phyloP scores from a whole-genome alignment of 1,140 invertebrate species.

The Cyclina sinensis region DNA sequence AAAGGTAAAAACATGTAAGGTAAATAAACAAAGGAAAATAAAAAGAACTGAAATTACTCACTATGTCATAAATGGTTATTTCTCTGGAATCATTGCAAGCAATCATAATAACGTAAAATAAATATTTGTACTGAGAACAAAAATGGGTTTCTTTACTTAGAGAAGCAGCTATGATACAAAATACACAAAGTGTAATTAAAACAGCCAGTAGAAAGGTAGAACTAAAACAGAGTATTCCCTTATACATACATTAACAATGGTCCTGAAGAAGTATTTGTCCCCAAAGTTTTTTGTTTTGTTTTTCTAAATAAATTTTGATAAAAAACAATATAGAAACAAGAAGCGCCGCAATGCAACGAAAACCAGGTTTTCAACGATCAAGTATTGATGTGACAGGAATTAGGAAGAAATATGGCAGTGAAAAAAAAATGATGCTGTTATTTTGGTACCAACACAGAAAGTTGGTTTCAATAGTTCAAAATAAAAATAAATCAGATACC shows the following conservation, averaged over 20 bases:
- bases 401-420: too few relatives aligned
- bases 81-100: background rate
- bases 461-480: too few relatives aligned
- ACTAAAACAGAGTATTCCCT: background rate
- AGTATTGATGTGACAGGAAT: too few relatives aligned
- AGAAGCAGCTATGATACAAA: background rate
- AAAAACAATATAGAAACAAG: background rate
- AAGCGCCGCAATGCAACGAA: too few relatives aligned
- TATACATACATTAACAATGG: background rate
- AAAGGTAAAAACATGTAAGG: background rate
- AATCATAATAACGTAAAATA: conserved; percentile 5
- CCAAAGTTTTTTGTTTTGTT: background rate
- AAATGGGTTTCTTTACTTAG: background rate
- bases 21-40: background rate
- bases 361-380: too few relatives aligned
- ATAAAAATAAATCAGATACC: too few relatives aligned
- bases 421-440: too few relatives aligned
- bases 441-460: too few relatives aligned
- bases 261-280: background rate
- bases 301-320: background rate
- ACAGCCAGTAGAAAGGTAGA: background rate
- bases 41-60: conserved; percentile 28
- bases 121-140: too few relatives aligned
- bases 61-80: conserved; percentile 47
- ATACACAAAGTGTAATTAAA: background rate